Percentiles rank a stretch among this genome's conserved stretches.
Conservation (phyloP, 2,888 invertebrate genomes). For the Celastrina argiolus region DNA sequence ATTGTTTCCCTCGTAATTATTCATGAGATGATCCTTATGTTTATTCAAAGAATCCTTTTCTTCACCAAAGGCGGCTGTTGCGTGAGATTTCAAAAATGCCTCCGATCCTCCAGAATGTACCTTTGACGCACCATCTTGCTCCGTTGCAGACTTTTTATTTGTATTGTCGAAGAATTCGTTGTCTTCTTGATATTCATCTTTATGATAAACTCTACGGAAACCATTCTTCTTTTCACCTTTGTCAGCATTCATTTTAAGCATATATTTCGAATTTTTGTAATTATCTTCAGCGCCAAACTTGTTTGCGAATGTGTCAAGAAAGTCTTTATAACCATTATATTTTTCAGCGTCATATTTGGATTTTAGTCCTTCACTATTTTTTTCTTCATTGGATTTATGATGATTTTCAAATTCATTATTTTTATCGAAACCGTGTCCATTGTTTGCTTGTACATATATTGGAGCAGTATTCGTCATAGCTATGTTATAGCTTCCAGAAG, state of each 20-base stretch:
- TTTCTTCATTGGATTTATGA: constrained; percentile 40
- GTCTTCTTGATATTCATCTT: constrained; percentile 65
- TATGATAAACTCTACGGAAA: constrained; percentile 61
- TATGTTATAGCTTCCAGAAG: background rate
- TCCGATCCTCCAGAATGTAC: constrained; percentile 48
- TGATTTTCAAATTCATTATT: constrained; percentile 41
- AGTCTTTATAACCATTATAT: constrained; percentile 51
- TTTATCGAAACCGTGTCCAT: constrained; percentile 30
- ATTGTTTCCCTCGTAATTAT: constrained; percentile 41
- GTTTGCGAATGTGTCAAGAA: constrained; percentile 55
- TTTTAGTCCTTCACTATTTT: constrained; percentile 38
- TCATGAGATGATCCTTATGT: constrained; percentile 38
- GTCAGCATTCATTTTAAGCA: constrained; percentile 47
- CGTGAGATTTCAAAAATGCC: constrained; percentile 47
- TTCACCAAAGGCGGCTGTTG: constrained; percentile 43
- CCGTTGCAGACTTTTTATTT: constrained; percentile 42
- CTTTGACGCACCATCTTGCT: constrained; percentile 48
- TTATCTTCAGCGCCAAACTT: constrained; percentile 55
- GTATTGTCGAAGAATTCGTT: constrained; percentile 63
- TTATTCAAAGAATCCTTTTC: constrained; percentile 40
- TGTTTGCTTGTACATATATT: background rate
- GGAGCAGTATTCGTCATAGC: background rate
- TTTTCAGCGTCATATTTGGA: constrained; percentile 42
- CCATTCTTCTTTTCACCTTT: constrained; percentile 59
- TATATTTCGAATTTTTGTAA: constrained; percentile 46